Conservation (phyloP, 2,888 invertebrate genomes). For the Lobophora halterata region DNA sequence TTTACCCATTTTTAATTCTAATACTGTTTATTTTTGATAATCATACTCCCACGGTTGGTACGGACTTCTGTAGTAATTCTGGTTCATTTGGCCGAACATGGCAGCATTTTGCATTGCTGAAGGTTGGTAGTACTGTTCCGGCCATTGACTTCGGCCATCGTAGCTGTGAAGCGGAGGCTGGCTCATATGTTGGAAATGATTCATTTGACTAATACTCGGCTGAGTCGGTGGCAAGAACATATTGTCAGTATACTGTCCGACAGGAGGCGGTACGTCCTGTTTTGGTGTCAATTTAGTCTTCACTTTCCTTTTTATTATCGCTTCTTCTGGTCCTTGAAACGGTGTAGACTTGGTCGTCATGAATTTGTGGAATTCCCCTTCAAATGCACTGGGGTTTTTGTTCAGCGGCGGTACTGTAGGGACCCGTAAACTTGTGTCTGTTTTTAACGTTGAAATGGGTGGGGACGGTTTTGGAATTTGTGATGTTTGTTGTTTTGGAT, state of each 20-base stretch:
- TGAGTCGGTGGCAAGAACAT: conserved; percentile 49
- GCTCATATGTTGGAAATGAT: conserved; percentile 7
- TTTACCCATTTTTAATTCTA: conserved; percentile 16
- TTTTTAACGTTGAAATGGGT: conserved; percentile 24
- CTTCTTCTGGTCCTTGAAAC: conserved; percentile 2
- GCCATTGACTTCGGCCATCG: conserved; percentile 44
- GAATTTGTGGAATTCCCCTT: conserved; percentile 68
- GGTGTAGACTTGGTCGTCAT: too few relatives aligned
- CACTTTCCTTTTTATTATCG: conserved; percentile 17
- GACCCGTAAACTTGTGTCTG: conserved; percentile 42
- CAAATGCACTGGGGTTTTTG: conserved; percentile 68
- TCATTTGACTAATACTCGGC: conserved; percentile 6
- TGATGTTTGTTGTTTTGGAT: conserved; percentile 9
- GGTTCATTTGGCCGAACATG: conserved; percentile 49
- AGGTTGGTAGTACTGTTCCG: conserved; percentile 39
- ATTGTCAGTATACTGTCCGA: conserved; percentile 67
- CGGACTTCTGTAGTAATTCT: conserved; percentile 58
- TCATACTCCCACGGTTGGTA: conserved; percentile 64
- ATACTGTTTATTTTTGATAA: conserved; percentile 55
- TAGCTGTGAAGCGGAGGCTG: conserved; percentile 27
- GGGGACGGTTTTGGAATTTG: neutral
- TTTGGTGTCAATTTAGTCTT: conserved; percentile 17
- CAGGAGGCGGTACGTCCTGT: conserved; percentile 40
- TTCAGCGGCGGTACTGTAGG: conserved; percentile 56
- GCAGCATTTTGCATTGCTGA: conserved; percentile 23